Evolutionary conservation across 2,888 invertebrate species (phyloP), one percentile per base, ranked within the genome.

Genomic region (Anoncus sp.): DNA sequence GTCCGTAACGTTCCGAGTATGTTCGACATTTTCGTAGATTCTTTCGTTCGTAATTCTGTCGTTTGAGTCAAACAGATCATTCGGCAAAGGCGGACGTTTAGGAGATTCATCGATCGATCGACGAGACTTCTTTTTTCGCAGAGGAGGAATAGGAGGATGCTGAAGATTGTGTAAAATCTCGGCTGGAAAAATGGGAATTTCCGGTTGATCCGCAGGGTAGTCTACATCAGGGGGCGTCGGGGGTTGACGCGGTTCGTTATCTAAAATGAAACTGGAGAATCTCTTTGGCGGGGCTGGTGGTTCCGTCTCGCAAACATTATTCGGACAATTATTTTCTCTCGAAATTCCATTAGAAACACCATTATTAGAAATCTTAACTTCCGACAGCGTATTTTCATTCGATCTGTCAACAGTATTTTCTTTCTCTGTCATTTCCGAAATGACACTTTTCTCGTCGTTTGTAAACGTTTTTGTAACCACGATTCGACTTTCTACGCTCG

Each of bases 191-290:
- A 78, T 70, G 24, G 83, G 83, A 70, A 84, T 75, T 81, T 82
- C 81, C 24, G 85, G 85, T 22, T 74, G 67, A 40, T 82, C 77
- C 12, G 72, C 66, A 14, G 81, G 80, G 47, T 80, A 85, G 80
- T 86, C 84, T 75, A 84, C 77, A 75, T 83, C 79, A 20, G 84
- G 82, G 49, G 81, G 83, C 63, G 82, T 81, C n/a, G 81, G 81
- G 14, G 83, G 81, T 76, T 83, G 79, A 20, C 40, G 75, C 24
- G 80, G 65, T 77, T 85, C 84, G n/a, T 67, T 63, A 27, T 84
- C 83, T 60, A 71, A 77, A 67, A 74, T 75, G 53, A 84, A 79
- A 77, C 84, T 85, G n/a, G 82, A 82, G 40, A 81, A 83, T 51
- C 85, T 79, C 57, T 47, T 81, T 0, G 84, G 84, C 18, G 82